Evolutionary conservation across 2,888 invertebrate species (phyloP).

Genomic region (Hypselothyrea guttata): DNA sequence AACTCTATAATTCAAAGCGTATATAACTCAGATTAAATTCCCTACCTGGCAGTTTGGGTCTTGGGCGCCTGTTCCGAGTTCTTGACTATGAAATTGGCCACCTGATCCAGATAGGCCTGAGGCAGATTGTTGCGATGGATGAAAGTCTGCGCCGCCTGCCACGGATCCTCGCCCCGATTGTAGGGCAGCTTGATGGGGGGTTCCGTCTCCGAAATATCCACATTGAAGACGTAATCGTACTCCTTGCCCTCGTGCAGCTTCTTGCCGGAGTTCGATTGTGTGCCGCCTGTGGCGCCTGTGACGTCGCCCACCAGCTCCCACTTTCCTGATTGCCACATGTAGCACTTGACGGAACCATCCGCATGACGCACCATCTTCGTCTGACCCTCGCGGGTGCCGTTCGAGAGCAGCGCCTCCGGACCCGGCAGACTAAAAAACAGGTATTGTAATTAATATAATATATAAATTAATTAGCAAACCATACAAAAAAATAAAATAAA

Average conservation of each 20-base stretch:
- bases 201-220: constrained; percentile 96
- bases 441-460: neutral
- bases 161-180: constrained; percentile 95
- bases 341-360: constrained; percentile 89
- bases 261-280: constrained; percentile 87
- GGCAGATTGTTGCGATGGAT: constrained; percentile 92
- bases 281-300: constrained; percentile 88
- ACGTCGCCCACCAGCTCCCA: constrained; percentile 97
- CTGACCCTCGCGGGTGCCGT: constrained; percentile 91
- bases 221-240: constrained; percentile 97
- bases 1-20: too few relatives aligned
- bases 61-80: constrained; percentile 84
- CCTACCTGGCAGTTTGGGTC: constrained; percentile 48
- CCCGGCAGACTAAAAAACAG: constrained; percentile 87
- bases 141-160: constrained; percentile 94
- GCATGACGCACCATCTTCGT: constrained; percentile 90
- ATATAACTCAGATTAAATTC: too few relatives aligned
- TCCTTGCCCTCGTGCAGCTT: constrained; percentile 92
- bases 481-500: neutral
- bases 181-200: constrained; percentile 95
- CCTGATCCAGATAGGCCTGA: constrained; percentile 93
- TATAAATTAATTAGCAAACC: neutral
- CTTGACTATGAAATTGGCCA: constrained; percentile 95
- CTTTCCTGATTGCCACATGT: constrained; percentile 88
- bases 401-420: constrained; percentile 88